Base-by-base conservation (phyloP, 2,113 vertebrate genomes). In the Candoia aspera region DNA sequence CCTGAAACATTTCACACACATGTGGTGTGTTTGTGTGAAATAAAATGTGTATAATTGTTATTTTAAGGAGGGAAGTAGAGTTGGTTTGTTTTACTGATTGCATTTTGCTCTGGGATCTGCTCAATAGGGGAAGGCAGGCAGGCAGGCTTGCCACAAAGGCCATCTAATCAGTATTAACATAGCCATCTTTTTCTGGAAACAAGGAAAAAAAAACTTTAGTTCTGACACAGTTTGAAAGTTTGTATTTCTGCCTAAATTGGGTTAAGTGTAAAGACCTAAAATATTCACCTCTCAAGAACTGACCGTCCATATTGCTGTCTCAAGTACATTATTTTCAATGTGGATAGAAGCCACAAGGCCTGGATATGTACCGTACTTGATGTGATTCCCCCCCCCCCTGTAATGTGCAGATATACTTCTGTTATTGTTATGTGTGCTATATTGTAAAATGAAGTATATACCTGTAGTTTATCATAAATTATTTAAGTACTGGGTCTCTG, bases 401-500 rank as follows among this genome's bases (percentile, higher is more conserved):
- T 88, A 60, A 84, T 37, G 42, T 84, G 84, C 11, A 62, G 21
- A 24, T 55, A 21, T 85, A 33, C 33, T 64, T 86, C 8, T 8
- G 54, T 84, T 84, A 68, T 4, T 54, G 46, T 89, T 23, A 26
- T 10, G 19, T 26, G 37, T 88, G 37, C 42, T 23, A 10, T 54
- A 37, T 54, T 84, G 57, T 89, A 89, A 62, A n/a, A 53, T 54
- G 42, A 54, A 92, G 58, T 88, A 49, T 83, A 83, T 92, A 60
- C 26, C 55, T 88, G 86, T 54, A 60, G 29, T 37, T n/a, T 29
- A 84, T 84, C 90, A 92, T 89, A 88, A 92, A 85, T 84, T 88
- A 84, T 92, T 8, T 84, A 84, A 49, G 15, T 91, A 58, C 60
- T 55, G 29, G 60, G 60, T 17, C 4, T 59, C 62, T 88, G 64